Evolutionary conservation across 2,113 vertebrate species (phyloP).

Genomic region (Etheostoma cragini): DNA sequence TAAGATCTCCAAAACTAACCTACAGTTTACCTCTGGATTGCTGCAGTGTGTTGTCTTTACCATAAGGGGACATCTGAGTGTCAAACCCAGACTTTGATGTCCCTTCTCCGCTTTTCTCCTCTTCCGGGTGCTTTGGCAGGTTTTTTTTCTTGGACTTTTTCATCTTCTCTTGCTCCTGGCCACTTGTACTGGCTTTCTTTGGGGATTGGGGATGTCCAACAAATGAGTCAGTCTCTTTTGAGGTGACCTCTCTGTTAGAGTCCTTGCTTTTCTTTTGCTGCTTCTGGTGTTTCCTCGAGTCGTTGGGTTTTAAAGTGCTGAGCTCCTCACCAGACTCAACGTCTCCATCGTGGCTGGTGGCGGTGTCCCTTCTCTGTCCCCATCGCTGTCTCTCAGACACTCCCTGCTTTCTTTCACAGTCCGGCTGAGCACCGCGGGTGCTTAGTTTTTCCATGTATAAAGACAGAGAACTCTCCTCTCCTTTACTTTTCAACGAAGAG

Average conservation of each 20-base stretch:
- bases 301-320: constrained; percentile 19
- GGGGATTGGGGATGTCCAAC: constrained; percentile 29
- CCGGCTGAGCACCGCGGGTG: constrained; percentile 53
- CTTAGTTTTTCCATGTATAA: constrained; percentile 77
- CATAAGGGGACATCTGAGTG: constrained; percentile 35
- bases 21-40: constrained; percentile 56
- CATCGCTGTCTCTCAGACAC: constrained; percentile 56
- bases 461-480: constrained; percentile 74
- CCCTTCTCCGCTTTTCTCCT: constrained; percentile 26
- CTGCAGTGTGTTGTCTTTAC: constrained; percentile 44
- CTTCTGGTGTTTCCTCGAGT: constrained; percentile 64
- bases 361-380: constrained; percentile 71
- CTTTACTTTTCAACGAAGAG: constrained; percentile 65
- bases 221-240: constrained; percentile 1
- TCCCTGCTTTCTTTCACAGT: constrained; percentile 45
- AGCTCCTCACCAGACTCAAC: constrained; percentile 80
- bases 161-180: constrained; percentile 62
- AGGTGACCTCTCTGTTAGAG: background rate
- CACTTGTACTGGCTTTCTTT: constrained; percentile 13
- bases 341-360: constrained; percentile 78
- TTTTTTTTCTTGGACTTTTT: constrained; percentile 73
- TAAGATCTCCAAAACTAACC: background rate
- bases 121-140: constrained; percentile 41
- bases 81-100: constrained; percentile 5
- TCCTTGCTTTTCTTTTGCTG: constrained; percentile 70